Evolutionary conservation across 2,888 invertebrate genomes (phyloP).

Genomic region (Ophraella communa): DNA sequence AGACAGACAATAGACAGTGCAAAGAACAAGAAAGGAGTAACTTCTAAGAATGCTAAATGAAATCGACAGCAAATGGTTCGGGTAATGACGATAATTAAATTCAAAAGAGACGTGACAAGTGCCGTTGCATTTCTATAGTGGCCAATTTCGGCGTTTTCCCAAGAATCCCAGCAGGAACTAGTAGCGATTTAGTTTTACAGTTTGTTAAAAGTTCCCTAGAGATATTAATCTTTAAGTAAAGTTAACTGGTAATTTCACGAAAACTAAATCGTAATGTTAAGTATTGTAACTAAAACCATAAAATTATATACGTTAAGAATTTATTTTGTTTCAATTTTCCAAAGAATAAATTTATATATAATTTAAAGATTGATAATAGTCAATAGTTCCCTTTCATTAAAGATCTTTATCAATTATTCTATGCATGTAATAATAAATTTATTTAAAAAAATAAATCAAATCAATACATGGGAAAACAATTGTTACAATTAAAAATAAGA

Average conservation of each 20-base stretch:
- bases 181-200: constrained; percentile 5
- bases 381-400: no score
- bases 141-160: constrained; percentile 12
- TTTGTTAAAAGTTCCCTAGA: constrained; percentile 1
- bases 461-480: no score
- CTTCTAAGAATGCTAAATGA: constrained; percentile 32
- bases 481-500: no score
- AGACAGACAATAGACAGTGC: constrained; percentile 27
- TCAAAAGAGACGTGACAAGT: constrained; percentile 32
- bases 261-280: no score
- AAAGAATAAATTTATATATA: no score
- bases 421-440: no score
- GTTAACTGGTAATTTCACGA: not conserved
- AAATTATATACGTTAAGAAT: no score
- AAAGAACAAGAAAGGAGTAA: constrained; percentile 28
- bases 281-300: no score
- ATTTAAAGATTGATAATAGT: no score
- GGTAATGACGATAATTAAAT: constrained; percentile 34
- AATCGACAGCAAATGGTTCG: constrained; percentile 32
- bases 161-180: constrained; percentile 17
- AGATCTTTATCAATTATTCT: no score
- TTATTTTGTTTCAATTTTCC: no score
- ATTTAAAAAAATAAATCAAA: no score
- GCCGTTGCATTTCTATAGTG: constrained; percentile 21
- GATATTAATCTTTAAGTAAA: not conserved